Evolutionary conservation across 2,113 vertebrate species (phyloP), one percentile per base, ranked within the genome.

Genomic region (Lutjanus erythropterus): DNA sequence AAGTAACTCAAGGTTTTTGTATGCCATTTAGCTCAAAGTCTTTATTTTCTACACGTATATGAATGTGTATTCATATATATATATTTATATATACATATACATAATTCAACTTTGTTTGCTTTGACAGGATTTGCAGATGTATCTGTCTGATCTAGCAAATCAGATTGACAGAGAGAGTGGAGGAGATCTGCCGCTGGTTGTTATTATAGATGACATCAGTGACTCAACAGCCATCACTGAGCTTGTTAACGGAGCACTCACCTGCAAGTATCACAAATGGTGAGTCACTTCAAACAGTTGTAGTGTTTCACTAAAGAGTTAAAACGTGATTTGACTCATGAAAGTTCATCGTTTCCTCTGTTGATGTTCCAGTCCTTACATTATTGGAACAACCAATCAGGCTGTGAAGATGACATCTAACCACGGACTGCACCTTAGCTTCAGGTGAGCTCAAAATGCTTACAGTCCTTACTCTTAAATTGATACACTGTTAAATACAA

Each of bases 211-310:
- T 0, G 97, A 99, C 90, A 96, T 99, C 14, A 96, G 95, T 0
- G 97, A 99, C 71, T 91, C 96, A 0, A 93, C 95, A 0, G 95
- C 96, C 70, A 95, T 97, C 91, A 98, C 97, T 0, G 97, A 99
- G 86, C 95, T 99, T 0, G 96, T 98, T 80, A 99, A 99, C 0
- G 97, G 97, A 0, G 97, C 98, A 0, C 95, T 99, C 47, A 99
- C 97, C 76, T 99, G 98, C 97, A 99, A 99, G 92, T 98, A 99
- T 88, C 98, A 99, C 90, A 98, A 97, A 96, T 99, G 97, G 98
- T 99, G 88, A 96, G 93, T 67, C 3, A 49, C 4, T 31, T 53
- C 15, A 23, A 33, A 25, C n/a, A 27, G 15, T 41, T 1, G 4
- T 3, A 11, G 0, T 29, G 14, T 53, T 59, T 73, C 33, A 47